Percentiles rank a stretch among this genome's conserved stretches.
These are phyloP conservation scores for Phycodurus eques DNA, from an alignment of 2,113 vertebrate genomes.

Conservation along the genomic window DNA sequence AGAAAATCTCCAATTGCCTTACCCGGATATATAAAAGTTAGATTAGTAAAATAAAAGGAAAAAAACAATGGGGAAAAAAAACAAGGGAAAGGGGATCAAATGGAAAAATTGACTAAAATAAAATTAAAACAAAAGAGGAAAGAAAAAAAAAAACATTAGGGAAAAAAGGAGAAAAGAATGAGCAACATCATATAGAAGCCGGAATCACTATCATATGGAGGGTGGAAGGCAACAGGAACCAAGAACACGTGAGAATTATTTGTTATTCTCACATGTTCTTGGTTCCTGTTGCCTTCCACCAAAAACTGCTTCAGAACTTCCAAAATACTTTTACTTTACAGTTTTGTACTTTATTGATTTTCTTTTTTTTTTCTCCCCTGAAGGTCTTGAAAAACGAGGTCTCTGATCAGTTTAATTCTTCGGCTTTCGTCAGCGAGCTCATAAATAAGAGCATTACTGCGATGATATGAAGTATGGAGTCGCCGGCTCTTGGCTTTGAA, in stretches of 20 bases:
- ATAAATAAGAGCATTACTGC: conserved; percentile 72
- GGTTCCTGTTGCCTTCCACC: neutral
- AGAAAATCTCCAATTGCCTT: no score
- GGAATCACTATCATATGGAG: no score
- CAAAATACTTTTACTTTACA: conserved; percentile 40
- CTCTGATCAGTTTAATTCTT: conserved; percentile 32
- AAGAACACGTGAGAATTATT: no score
- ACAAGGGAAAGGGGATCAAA: no score
- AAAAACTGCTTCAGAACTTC: conserved; percentile 28
- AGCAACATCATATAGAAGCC: no score
- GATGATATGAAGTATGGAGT: conserved; percentile 68
- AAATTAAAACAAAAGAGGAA: no score
- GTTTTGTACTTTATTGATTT: conserved; percentile 65
- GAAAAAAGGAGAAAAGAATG: no score
- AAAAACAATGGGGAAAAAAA: neutral
- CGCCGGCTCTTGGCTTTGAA: conserved; percentile 56
- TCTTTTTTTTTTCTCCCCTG: conserved; percentile 36
- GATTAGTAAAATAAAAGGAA: no score
- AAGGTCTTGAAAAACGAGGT: conserved; percentile 59
- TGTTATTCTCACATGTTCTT: conserved; percentile 5
- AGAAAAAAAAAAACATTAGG: no score
- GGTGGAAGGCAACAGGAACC: no score
- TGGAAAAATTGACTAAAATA: no score
- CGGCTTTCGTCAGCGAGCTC: conserved; percentile 44
- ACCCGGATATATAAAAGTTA: no score